A percentile compares a stretch with the other conserved stretches of the same genome.
Evolutionary conservation across 2,797 vertebrate species (phyloP).

Genomic region (Enteromius mattozi): DNA sequence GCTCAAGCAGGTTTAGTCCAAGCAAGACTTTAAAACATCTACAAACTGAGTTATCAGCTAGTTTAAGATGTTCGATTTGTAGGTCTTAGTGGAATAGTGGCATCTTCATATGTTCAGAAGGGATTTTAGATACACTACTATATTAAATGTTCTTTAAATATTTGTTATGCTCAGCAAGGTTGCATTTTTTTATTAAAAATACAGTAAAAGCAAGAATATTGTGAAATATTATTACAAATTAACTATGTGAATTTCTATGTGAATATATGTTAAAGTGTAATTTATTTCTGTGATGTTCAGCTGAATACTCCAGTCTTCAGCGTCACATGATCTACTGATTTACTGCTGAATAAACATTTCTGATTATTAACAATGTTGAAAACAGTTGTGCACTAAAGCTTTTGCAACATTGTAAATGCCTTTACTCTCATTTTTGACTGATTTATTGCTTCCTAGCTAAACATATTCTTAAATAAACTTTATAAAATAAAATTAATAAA

Average conservation of each 20-base stretch:
- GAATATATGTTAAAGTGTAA: neutral
- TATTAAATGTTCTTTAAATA: neutral
- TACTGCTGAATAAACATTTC: neutral
- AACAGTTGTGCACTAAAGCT: neutral
- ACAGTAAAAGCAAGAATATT: neutral
- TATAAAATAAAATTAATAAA: neutral
- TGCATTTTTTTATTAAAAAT: neutral
- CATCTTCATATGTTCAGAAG: neutral
- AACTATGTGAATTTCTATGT: neutral
- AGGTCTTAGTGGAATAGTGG: neutral
- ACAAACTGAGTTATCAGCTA: neutral
- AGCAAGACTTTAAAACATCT: neutral
- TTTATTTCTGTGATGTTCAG: neutral
- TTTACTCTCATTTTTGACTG: neutral
- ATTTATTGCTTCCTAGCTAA: too few species aligned
- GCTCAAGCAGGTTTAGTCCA: constrained; percentile 5
- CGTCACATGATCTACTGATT: neutral
- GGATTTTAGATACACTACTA: neutral
- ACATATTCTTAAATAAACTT: neutral
- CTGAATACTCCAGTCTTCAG: neutral
- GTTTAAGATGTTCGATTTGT: neutral
- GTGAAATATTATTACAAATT: neutral
- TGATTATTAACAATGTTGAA: neutral
- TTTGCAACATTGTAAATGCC: neutral
- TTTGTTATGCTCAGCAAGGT: neutral